These are phyloP conservation scores for Trichogramma dendrolimi DNA, from an alignment of 2,888 invertebrate genomes.

Conservation along the genomic window DNA sequence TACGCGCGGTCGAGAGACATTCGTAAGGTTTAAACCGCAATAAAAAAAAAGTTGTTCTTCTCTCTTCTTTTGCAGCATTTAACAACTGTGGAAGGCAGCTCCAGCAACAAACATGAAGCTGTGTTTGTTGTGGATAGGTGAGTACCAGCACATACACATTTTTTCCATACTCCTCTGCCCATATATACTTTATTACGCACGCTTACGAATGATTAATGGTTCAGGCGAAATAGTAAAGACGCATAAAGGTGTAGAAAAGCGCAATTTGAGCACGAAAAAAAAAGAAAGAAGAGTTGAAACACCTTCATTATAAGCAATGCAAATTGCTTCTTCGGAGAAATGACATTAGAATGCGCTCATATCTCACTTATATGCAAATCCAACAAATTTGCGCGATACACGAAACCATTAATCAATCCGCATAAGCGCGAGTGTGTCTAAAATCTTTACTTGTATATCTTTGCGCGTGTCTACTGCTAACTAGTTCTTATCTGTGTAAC, in stretches of 20 bases:
- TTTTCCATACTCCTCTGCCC: conserved; percentile 29
- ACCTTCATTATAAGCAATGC: neutral
- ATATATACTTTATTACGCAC: conserved; percentile 1
- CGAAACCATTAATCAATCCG: no score
- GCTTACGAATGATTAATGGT: neutral
- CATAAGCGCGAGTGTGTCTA: no score
- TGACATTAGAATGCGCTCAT: no score
- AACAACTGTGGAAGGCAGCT: conserved; percentile 35
- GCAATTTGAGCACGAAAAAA: neutral
- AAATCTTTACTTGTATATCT: no score
- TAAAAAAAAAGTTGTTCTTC: conserved; percentile 6
- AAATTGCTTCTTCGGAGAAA: neutral
- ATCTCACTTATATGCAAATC: no score
- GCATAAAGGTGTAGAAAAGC: no score
- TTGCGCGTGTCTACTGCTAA: no score
- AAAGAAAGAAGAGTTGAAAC: neutral
- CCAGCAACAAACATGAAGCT: conserved; percentile 44
- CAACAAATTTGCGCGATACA: no score
- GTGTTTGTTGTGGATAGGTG: conserved; percentile 47
- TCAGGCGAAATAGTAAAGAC: no score
- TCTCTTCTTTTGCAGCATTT: conserved; percentile 31
- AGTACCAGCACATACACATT: conserved; percentile 32
- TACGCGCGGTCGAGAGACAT: neutral
- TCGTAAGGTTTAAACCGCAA: neutral
- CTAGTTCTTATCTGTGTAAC: no score